These are phyloP conservation scores for Columba janthina DNA, from an alignment of 2,113 vertebrate genomes.

Conservation along the genomic window DNA sequence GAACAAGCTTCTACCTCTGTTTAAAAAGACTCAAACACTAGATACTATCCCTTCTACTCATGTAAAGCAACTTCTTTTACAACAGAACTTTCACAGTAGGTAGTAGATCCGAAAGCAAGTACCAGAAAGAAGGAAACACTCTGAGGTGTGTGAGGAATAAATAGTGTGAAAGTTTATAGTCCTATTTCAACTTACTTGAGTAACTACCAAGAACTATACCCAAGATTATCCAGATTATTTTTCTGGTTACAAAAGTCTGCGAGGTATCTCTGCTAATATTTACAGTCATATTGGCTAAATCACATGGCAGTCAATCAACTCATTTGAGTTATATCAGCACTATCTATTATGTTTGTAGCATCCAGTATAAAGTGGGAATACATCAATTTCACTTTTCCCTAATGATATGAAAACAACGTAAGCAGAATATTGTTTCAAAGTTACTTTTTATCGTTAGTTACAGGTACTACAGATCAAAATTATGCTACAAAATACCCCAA, in stretches of 20 bases:
- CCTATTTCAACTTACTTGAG: neutral
- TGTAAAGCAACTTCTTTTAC: neutral
- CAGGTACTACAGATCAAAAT: neutral
- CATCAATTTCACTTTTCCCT: neutral
- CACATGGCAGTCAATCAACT: neutral
- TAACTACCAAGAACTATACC: neutral
- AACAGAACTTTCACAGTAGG: neutral
- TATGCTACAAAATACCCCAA: neutral
- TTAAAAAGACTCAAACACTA: neutral
- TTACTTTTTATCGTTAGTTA: neutral
- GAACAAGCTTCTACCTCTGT: constrained; percentile 33
- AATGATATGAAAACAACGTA: neutral
- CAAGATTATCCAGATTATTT: neutral
- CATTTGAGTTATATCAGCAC: neutral
- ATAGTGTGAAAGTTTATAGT: neutral
- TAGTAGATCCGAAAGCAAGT: neutral
- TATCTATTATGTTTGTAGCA: neutral
- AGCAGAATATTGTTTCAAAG: neutral
- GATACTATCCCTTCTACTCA: neutral
- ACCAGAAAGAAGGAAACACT: neutral
- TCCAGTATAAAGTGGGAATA: neutral
- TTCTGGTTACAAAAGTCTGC: neutral
- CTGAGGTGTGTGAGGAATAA: neutral
- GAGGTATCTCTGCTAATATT: neutral
- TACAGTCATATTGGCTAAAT: neutral